Evolutionary conservation across 30 jellyfish, hydroid and myxozoan genomes (phyloP), one percentile per base, ranked within the genome.

Genomic region (Turritopsis dohrnii): DNA sequence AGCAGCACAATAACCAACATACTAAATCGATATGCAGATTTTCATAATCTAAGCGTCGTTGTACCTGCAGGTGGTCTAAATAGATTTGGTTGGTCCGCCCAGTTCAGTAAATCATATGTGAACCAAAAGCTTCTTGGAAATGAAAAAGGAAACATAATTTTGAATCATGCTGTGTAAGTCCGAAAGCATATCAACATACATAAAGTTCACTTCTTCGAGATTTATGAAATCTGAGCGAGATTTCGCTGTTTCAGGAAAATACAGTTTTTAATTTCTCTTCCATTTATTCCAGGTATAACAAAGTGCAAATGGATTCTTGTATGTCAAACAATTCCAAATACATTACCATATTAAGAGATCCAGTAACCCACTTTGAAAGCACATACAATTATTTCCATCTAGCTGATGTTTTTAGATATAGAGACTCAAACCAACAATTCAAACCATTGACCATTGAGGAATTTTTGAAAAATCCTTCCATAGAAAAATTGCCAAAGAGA

Each of bases 1-100:
- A 86, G 98, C 90, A 93, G 96, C 72, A 93, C 98, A 8, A 82
- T 93, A 54, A 93, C 98, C 41, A 93, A 93, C 84, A 93, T 93
- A n/a, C 91, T 93, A 66, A 93, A 93, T 84, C 52, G 98, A 31
- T 93, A 54, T 83, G 96, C 94, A 74, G 98, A 93, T 66, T 31
- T 93, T 52, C 96, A 89, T 21, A 96, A 93, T 60, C 88, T 93
- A 8, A 19, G 54, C 8, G 94, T 93, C 27, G 98, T 96, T 1
- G 29, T 93, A 4, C 98, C 98, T 18, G 86, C 85, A 3, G 89
- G 65, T 28, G 98, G 94, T n/a, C 87, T 71, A 13, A 66, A 81
- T 29, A 84, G 98, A 28, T 93, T 93, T 71, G 86, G 60, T 29
- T 93, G 98, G 98, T 96, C 98, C 0, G 28, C 81, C n/a, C 82